These are phyloP conservation scores for Lepidurus arcticus DNA, from an alignment of 1,140 invertebrate genomes.

Conservation along the genomic window DNA sequence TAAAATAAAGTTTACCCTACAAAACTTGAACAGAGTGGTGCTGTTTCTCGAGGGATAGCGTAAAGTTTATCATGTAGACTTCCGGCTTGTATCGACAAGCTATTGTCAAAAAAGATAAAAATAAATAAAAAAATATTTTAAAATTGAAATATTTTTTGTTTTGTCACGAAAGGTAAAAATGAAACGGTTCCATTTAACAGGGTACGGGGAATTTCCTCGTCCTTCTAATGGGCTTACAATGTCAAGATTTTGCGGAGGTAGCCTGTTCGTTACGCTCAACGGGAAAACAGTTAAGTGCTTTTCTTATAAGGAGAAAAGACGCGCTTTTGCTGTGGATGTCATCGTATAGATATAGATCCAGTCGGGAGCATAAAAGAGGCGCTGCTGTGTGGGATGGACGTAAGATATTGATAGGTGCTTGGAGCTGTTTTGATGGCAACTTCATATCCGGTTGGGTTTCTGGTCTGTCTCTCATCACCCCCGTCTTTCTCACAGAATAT, in stretches of 20 bases:
- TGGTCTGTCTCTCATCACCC: constrained; percentile 4
- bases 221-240: too few relatives aligned
- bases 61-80: not conserved
- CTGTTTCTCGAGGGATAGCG: not conserved
- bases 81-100: not conserved
- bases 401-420: not conserved
- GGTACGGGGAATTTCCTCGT: not conserved
- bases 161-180: not conserved
- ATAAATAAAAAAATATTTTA: not conserved
- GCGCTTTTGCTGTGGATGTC: not conserved
- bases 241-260: too few relatives aligned
- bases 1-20: not conserved
- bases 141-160: not conserved
- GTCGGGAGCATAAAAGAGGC: not conserved
- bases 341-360: not conserved
- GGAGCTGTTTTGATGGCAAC: not conserved
- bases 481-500: not conserved
- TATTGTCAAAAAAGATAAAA: too few relatives aligned
- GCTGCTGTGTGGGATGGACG: not conserved
- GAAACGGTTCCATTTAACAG: not conserved
- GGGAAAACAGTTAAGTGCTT: too few relatives aligned
- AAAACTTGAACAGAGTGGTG: not conserved
- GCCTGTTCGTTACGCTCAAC: too few relatives aligned
- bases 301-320: too few relatives aligned
- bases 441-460: constrained; percentile 3